phyloP scores from a whole-genome alignment of 2,797 vertebrate genomes.

The Chelidonichthys spinosus region DNA sequence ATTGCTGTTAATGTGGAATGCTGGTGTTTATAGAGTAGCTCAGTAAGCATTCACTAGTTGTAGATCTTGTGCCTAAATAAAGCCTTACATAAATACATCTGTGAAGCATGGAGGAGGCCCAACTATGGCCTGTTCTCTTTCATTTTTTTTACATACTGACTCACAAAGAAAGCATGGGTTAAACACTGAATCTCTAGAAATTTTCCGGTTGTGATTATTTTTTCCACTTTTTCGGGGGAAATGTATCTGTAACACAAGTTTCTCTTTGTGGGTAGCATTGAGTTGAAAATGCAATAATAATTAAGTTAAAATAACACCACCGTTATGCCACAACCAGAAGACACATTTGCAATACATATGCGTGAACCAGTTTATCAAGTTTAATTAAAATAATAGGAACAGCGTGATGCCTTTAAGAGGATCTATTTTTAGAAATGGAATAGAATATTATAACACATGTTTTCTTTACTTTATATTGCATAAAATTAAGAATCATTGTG shows the following conservation, averaged over 20 bases:
- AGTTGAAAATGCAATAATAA: no score
- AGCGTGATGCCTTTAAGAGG: no score
- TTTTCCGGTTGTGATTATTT: background rate
- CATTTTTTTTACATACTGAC: background rate
- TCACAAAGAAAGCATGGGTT: slow-evolving; percentile 22
- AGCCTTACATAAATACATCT: slow-evolving; percentile 72
- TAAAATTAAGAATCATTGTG: no score
- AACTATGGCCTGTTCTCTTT: slow-evolving; percentile 27
- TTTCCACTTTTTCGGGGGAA: background rate
- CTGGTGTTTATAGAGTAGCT: slow-evolving; percentile 69
- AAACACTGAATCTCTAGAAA: slow-evolving; percentile 3
- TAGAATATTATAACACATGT: no score
- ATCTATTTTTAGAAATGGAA: no score
- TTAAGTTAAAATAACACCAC: no score
- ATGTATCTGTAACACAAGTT: background rate
- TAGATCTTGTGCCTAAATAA: slow-evolving; percentile 71
- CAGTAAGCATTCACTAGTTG: slow-evolving; percentile 73
- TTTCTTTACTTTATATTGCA: no score
- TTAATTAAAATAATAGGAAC: no score
- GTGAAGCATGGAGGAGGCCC: slow-evolving; percentile 53
- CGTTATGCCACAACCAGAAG: background rate
- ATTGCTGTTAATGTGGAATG: slow-evolving; percentile 68
- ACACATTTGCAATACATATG: background rate
- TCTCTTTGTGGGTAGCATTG: background rate
- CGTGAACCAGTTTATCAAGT: background rate